These are phyloP conservation scores for human (Homo sapiens) DNA, from an alignment of 2,113 vertebrate species.

Conservation along the genomic window GRCh38 chr6:166721501-166722000, in stretches of 20 bases:
- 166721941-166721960: not conserved
- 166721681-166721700: rapidly evolving
- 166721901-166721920: rapidly evolving
- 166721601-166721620: not conserved
- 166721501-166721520: not conserved
- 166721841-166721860: not conserved
- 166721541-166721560: not conserved
- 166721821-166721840: rapidly evolving
- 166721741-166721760: rapidly evolving
- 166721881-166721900: not conserved
- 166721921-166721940: not conserved
- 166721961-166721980: rapidly evolving
- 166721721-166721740: not conserved
- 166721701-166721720: no score
- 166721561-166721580: not conserved
- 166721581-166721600: not conserved
- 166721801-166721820: not conserved
- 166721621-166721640: rapidly evolving
- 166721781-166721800: not conserved
- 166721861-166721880: rapidly evolving
- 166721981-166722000: not conserved
- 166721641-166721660: not conserved
- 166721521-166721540: not conserved
- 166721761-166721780: not conserved
- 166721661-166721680: not conserved